Conservation (phyloP, 2,113 vertebrate species). For the Raja brachyura region DNA sequence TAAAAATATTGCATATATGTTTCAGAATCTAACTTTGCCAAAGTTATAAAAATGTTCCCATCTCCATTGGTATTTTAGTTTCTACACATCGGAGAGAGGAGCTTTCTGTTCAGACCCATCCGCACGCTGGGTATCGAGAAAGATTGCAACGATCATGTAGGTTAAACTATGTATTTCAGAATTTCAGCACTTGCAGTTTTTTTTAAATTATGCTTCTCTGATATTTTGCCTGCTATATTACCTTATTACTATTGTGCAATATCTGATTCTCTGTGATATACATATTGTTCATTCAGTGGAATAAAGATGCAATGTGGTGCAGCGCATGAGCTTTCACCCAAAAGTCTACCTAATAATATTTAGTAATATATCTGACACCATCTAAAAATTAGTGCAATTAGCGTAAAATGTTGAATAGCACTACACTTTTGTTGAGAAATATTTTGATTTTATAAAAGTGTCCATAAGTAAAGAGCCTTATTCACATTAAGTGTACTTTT, state of each 20-base stretch:
- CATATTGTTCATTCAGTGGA: too few relatives aligned
- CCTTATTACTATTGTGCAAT: background rate
- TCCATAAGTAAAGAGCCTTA: background rate
- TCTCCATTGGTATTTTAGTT: background rate
- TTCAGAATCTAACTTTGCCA: background rate
- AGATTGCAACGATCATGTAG: background rate
- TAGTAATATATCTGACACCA: background rate
- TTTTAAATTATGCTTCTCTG: background rate
- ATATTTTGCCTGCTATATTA: background rate
- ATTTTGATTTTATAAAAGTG: background rate
- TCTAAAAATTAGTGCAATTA: background rate
- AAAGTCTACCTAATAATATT: background rate
- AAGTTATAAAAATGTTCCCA: background rate
- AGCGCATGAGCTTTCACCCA: background rate
- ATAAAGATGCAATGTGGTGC: too few relatives aligned
- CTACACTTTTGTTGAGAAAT: background rate
- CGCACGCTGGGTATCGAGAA: background rate
- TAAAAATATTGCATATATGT: background rate
- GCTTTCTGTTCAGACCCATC: background rate
- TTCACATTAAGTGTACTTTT: background rate
- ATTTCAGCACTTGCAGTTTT: background rate
- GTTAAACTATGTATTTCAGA: background rate
- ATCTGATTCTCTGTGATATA: background rate
- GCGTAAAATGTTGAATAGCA: background rate
- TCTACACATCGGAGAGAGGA: slow-evolving; percentile 7